phyloP scores from a whole-genome alignment of 2,113 vertebrate species.

The Montifringilla adamsi region DNA sequence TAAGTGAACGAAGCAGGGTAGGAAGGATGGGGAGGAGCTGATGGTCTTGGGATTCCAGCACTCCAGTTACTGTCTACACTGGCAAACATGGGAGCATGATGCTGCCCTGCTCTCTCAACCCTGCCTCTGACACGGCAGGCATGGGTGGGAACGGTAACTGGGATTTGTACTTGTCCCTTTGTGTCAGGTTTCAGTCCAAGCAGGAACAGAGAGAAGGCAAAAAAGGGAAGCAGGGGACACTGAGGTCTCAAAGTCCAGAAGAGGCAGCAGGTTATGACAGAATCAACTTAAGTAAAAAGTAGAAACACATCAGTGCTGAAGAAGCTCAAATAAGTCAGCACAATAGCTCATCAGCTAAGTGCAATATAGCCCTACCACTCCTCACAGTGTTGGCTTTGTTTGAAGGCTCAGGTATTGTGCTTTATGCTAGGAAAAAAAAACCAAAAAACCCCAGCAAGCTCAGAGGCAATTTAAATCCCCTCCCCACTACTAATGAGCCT shows the following conservation, averaged over 20 bases:
- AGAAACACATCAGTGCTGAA: constrained; percentile 41
- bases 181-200: constrained; percentile 59
- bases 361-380: constrained; percentile 23
- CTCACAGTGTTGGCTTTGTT: constrained; percentile 62
- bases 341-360: constrained; percentile 66
- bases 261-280: constrained; percentile 40
- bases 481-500: constrained; percentile 27
- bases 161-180: constrained; percentile 52
- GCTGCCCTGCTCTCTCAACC: constrained; percentile 44
- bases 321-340: constrained; percentile 48
- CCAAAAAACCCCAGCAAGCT: constrained; percentile 43
- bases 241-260: constrained; percentile 29
- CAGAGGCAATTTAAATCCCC: constrained; percentile 50
- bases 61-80: constrained; percentile 59
- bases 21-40: constrained; percentile 52
- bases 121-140: constrained; percentile 44
- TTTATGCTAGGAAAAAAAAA: constrained; percentile 11
- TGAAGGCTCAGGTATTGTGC: constrained; percentile 59
- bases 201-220: constrained; percentile 44
- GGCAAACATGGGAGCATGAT: constrained; percentile 43
- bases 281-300: constrained; percentile 51
- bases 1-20: constrained; percentile 55
- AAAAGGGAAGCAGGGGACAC: neutral
- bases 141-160: neutral
- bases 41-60: constrained; percentile 63